Base-by-base conservation (phyloP, 1,140 invertebrate species). In the Drosophila parvula region DNA sequence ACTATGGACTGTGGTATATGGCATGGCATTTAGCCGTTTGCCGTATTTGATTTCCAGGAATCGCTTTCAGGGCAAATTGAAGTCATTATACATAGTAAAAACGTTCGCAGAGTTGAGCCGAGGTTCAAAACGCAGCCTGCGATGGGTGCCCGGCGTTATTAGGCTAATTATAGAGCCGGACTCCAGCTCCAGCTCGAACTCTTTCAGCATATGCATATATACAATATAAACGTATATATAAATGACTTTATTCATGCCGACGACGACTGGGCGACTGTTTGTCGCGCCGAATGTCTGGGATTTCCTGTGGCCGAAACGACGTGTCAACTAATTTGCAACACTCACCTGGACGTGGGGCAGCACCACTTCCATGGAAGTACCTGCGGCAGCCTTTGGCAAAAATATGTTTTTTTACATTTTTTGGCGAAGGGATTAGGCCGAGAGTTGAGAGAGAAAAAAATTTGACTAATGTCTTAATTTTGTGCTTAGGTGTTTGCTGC, bases 281-380 rank as follows among this genome's bases (percentile, higher is more conserved):
- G 82, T 85, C 74, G 81, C 81, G 82, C 82, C 81, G 61, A 73
- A 73, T 73, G 69, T 73, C 69, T 73, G 69, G 65, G 62, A 69
- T 68, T 69, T 73, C 77, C 69, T 64, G 74, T 65, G 74, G 73
- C 61, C 63, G 41, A 73, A 83, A 74, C 83, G 62, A 83, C 84
- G 84, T 88, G 84, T 88, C 84, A 89, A 89, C 84, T 89, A 89
- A 89, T 89, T 89, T 89, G 84, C 84, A 89, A 89, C 84, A 89
- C 84, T 88, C 77, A 62, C 80, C 80, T 67, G 60, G 44, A 75
- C 61, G 30, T 40, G 74, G 48, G 67, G 48, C 70, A 78, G 63
- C 82, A 74, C 59, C 82, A 78, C 63, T 88, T 88, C 83, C 80
- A 74, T 88, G 84, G 83, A 88, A 88, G 74, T 83, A 88, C 84